phyloP scores from a whole-genome alignment of 2,888 invertebrate genomes.

The Lamproptera curius region DNA sequence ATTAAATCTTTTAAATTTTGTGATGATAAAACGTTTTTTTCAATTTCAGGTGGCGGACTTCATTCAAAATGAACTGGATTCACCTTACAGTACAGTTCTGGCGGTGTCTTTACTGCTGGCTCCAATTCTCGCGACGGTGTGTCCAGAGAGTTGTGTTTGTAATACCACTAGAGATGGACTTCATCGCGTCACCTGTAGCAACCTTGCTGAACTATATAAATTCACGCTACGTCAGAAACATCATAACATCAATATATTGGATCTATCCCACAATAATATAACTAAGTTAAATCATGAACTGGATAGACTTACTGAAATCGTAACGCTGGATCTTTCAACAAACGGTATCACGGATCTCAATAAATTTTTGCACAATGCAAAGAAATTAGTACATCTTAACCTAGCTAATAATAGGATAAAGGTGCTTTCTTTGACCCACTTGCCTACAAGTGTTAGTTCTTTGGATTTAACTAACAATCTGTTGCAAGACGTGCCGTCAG shows the following conservation, averaged over 20 bases:
- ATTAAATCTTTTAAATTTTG: too few species aligned
- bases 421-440: slow-evolving; percentile 67
- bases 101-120: slow-evolving; percentile 48
- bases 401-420: slow-evolving; percentile 80
- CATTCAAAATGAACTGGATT: slow-evolving; percentile 54
- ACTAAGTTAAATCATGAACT: slow-evolving; percentile 77
- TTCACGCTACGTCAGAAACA: slow-evolving; percentile 68
- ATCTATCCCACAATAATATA: slow-evolving; percentile 81
- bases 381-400: slow-evolving; percentile 77
- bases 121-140: slow-evolving; percentile 53
- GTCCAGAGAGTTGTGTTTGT: slow-evolving; percentile 76
- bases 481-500: slow-evolving; percentile 78
- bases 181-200: slow-evolving; percentile 81
- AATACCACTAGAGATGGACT: slow-evolving; percentile 82
- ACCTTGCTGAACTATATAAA: slow-evolving; percentile 87
- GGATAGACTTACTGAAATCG: slow-evolving; percentile 78
- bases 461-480: slow-evolving; percentile 81
- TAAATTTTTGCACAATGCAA: slow-evolving; percentile 76
- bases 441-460: slow-evolving; percentile 79
- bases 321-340: slow-evolving; percentile 80
- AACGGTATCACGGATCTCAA: slow-evolving; percentile 79
- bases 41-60: slow-evolving; percentile 62
- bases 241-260: slow-evolving; percentile 76
- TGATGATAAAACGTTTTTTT: slow-evolving; percentile 22
- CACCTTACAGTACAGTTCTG: slow-evolving; percentile 47